Percentiles rank a stretch among this genome's conserved stretches.
Evolutionary conservation across 2,888 invertebrate species (phyloP).

Genomic region (Drosophila subquinaria): DNA sequence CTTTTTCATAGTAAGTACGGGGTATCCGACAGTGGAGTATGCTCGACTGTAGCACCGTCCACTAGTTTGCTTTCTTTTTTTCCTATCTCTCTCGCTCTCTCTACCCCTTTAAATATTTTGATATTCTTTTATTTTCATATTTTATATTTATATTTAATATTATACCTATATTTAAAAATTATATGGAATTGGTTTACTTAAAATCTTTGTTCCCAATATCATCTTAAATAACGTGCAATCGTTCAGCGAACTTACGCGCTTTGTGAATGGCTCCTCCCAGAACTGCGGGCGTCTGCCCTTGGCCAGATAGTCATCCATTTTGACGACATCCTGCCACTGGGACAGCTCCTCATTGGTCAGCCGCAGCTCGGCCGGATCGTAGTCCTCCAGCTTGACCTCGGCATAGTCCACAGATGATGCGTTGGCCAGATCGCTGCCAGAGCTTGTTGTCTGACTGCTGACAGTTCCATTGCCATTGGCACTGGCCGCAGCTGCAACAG

Average conservation of each 20-base stretch:
- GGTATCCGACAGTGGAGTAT: too few species aligned
- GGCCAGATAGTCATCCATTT: conserved; percentile 94
- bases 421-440: conserved; percentile 27
- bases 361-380: conserved; percentile 79
- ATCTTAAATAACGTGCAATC: neutral
- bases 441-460: conserved; percentile 14
- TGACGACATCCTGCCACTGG: conserved; percentile 89
- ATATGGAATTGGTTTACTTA: too few species aligned
- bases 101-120: too few species aligned
- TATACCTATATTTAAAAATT: too few species aligned
- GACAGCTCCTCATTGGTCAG: conserved; percentile 83
- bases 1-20: too few species aligned
- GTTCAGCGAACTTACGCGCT: conserved; percentile 86
- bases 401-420: conserved; percentile 65
- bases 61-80: too few species aligned
- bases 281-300: conserved; percentile 95
- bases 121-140: too few species aligned
- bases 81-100: too few species aligned
- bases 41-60: too few species aligned
- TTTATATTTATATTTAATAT: too few species aligned
- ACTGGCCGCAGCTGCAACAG: conserved; percentile 56
- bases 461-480: conserved; percentile 32
- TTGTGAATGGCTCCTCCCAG: conserved; percentile 96
- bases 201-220: neutral
- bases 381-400: conserved; percentile 82